Conservation (phyloP, 2,113 vertebrate species). For the Hyla sarda region DNA sequence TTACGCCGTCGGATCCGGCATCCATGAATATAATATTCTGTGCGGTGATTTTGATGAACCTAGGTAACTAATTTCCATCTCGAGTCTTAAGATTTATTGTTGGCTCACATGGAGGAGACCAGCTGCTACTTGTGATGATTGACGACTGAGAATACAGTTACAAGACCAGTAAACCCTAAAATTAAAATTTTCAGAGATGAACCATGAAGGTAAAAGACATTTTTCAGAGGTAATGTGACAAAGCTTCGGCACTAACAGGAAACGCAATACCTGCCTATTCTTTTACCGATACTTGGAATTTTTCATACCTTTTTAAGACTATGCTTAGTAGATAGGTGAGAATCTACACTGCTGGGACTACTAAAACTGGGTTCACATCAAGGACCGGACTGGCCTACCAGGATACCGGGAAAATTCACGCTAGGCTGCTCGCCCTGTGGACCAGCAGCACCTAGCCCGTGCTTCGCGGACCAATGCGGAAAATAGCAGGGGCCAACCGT, state of each 20-base stretch:
- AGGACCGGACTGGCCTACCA: too few relatives aligned
- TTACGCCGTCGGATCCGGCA: background rate
- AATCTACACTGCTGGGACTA: too few relatives aligned
- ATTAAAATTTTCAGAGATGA: constrained; percentile 30
- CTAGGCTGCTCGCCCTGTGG: too few relatives aligned
- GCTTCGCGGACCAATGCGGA: too few relatives aligned
- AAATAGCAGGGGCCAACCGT: too few relatives aligned
- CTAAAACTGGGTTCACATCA: too few relatives aligned
- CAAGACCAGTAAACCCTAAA: constrained; percentile 32
- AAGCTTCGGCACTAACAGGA: background rate
- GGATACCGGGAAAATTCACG: too few relatives aligned
- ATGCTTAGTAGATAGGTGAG: background rate
- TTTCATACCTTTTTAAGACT: background rate
- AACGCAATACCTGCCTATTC: background rate
- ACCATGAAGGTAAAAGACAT: constrained; percentile 26
- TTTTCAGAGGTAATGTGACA: constrained; percentile 5
- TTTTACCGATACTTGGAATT: too few relatives aligned
- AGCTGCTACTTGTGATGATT: constrained; percentile 30
- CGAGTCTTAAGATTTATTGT: constrained; percentile 15
- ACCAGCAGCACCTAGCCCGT: too few relatives aligned
- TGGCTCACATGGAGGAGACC: constrained; percentile 24
- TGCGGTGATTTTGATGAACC: constrained; percentile 37
- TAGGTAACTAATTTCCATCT: constrained; percentile 18
- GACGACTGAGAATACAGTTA: constrained; percentile 22
- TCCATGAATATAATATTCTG: background rate